Base-by-base conservation (phyloP, 2,797 vertebrate species). In the Artibeus lituratus region DNA sequence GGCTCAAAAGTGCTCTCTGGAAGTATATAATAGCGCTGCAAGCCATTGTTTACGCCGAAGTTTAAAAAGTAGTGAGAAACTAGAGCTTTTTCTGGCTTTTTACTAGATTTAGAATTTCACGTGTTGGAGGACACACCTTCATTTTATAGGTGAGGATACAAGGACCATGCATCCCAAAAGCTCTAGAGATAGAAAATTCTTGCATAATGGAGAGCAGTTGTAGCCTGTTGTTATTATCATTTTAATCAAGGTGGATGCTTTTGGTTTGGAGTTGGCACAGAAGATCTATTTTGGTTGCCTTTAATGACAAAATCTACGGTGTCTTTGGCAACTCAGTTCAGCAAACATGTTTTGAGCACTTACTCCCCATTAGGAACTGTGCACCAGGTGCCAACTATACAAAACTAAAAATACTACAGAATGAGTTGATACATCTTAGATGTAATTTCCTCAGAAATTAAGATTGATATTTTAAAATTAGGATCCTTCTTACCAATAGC, bases 371-470 rank as follows among this genome's bases (percentile, higher is more conserved):
- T 39, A 80, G 82, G 24, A 32, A n/a, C 80, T 10, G 24, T 39
- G 32, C 39, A 24, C 26, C 77, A 16, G 22, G 3, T 59, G 73
- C 67, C 87, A 62, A 24, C 72, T 49, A 82, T 5, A 47, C 18
- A 74, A 42, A 90, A 67, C 19, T 37, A 26, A 91, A 93, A 74
- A 92, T 59, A 55, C 18, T 18, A 0, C 77, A 74, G 65, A 32
- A 55, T 7, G 29, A 73, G 70, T 80, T 47, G 35, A 62, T 85
- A 24, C 39, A 37, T 90, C 26, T 49, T 57, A n/a, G 80, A 44
- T 69, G 15, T 65, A 57, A 87, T 95, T 89, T 92, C 77, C 29
- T 94, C 10, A 87, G 77, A 89, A 80, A 57, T 78, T 51, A 86
- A 86, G 51, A 83, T 87, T 69, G 49, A 5, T 82, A 26, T 37